phyloP scores from a whole-genome alignment of 2,797 vertebrate genomes.

The Macrochelys suwanniensis region DNA sequence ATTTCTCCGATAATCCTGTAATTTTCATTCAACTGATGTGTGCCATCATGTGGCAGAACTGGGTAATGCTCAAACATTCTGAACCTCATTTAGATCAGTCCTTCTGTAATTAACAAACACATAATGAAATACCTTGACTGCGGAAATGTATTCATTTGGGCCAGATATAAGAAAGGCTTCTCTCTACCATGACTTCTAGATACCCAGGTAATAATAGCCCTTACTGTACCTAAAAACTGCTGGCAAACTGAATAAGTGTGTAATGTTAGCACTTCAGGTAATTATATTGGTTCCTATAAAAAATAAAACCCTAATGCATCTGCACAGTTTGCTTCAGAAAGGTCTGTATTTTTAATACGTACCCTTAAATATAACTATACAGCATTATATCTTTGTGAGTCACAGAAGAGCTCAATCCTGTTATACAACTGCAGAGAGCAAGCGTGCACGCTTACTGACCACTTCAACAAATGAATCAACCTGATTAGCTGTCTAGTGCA shows the following conservation, averaged over 20 bases:
- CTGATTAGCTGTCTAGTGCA: constrained; percentile 80
- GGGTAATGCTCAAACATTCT: constrained; percentile 42
- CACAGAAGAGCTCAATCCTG: constrained; percentile 52
- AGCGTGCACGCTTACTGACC: constrained; percentile 29
- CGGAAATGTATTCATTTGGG: not conserved
- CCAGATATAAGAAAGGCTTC: constrained; percentile 4
- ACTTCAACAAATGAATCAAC: constrained; percentile 76
- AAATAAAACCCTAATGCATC: constrained; percentile 32
- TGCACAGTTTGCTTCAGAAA: constrained; percentile 27
- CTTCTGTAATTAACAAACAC: not conserved
- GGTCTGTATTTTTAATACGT: constrained; percentile 1
- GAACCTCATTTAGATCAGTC: not conserved
- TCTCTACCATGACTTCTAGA: not conserved
- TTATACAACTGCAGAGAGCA: not conserved
- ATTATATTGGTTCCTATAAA: constrained; percentile 33
- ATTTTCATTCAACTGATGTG: constrained; percentile 66
- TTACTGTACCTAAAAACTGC: not conserved
- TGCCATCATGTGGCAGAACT: constrained; percentile 81
- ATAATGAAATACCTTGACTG: not conserved
- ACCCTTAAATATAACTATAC: not conserved
- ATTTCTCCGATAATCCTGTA: accelerated
- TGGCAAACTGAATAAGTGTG: not conserved
- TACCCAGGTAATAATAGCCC: not conserved
- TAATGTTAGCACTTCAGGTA: not conserved
- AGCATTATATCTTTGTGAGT: constrained; percentile 9